A percentile compares a stretch with the other conserved stretches of the same genome.
Evolutionary conservation across 2,888 invertebrate genomes (phyloP).

Genomic region (Amiota mariae): DNA sequence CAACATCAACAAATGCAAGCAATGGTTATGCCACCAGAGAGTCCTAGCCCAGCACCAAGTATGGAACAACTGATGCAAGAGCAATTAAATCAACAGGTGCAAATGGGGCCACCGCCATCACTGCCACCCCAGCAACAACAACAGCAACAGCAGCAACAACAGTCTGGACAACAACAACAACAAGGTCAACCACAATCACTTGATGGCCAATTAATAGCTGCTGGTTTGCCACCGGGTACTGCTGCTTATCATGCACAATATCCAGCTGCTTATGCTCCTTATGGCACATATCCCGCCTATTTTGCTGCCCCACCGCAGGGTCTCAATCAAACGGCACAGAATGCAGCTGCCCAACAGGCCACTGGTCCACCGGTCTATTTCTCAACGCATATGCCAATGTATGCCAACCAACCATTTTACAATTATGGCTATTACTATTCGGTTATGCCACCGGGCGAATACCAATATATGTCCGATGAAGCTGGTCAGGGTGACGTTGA

Average conservation of each 20-base stretch:
- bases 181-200: conserved; percentile 29
- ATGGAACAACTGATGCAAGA: conserved; percentile 45
- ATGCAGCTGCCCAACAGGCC: conserved; percentile 67
- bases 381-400: conserved; percentile 65
- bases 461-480: conserved; percentile 62
- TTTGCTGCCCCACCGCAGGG: conserved; percentile 60
- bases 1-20: conserved; percentile 38
- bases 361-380: conserved; percentile 66
- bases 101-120: conserved; percentile 47
- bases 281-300: conserved; percentile 61
- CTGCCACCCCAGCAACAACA: conserved; percentile 51
- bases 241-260: conserved; percentile 59
- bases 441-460: conserved; percentile 67
- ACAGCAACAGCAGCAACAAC: conserved; percentile 55
- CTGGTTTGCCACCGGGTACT: conserved; percentile 46
- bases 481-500: conserved; percentile 65
- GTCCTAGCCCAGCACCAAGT: conserved; percentile 47
- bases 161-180: conserved; percentile 50
- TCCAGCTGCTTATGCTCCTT: conserved; percentile 56
- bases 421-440: conserved; percentile 64
- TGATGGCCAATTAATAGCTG: conserved; percentile 50
- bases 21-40: conserved; percentile 38
- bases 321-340: conserved; percentile 66
- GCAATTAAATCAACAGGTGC: conserved; percentile 47
- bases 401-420: conserved; percentile 60